A percentile compares a stretch with the other conserved stretches of the same genome.
These are phyloP conservation scores for Theropithecus gelada DNA, from an alignment of 2,113 vertebrate genomes.

Conservation along the genomic window DNA sequence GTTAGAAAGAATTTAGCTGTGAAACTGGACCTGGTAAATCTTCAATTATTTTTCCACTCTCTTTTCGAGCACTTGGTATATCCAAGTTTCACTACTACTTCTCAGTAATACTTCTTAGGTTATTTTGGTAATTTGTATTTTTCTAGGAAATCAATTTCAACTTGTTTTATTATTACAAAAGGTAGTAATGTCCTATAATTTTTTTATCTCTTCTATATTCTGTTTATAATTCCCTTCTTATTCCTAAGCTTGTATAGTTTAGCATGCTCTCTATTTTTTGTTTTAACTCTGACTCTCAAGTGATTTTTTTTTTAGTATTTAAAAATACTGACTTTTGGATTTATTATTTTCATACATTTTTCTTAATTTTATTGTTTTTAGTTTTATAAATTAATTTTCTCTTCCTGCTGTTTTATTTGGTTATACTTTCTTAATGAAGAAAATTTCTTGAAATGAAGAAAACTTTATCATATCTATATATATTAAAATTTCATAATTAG, in stretches of 20 bases:
- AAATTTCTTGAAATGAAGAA: background rate
- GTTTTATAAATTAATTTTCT: background rate
- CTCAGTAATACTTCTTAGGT: background rate
- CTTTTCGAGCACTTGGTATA: background rate
- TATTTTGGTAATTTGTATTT: background rate
- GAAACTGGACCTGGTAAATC: background rate
- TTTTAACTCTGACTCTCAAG: background rate
- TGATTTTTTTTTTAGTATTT: conserved; percentile 8
- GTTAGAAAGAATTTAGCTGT: background rate
- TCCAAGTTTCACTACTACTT: background rate
- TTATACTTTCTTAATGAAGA: background rate
- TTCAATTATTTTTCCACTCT: background rate
- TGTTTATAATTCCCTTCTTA: background rate
- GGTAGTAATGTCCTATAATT: background rate
- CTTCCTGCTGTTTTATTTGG: background rate
- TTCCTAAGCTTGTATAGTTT: background rate
- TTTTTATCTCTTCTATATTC: background rate
- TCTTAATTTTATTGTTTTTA: background rate
- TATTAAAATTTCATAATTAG: conserved; percentile 15
- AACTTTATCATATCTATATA: background rate
- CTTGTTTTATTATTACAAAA: conserved; percentile 20
- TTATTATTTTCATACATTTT: background rate
- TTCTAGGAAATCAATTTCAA: background rate
- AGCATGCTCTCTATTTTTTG: background rate
- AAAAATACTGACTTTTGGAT: background rate